Percentiles rank a stretch among this genome's conserved stretches.
Conservation (phyloP, 2,888 invertebrate species). For the Drosophila melanocephala region DNA sequence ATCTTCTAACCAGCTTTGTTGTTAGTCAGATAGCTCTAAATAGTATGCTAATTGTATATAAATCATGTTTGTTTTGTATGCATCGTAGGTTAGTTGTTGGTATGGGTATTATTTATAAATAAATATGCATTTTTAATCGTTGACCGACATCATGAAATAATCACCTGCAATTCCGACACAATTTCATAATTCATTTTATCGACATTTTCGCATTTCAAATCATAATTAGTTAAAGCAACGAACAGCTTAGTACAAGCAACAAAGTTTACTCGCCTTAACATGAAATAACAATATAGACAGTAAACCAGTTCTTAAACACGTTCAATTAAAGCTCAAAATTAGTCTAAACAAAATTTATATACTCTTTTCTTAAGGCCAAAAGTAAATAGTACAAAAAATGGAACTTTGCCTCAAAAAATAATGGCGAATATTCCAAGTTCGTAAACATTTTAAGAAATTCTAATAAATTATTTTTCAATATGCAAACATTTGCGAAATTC, state of each 20-base stretch:
- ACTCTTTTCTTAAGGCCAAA: not conserved
- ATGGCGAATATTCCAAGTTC: not conserved
- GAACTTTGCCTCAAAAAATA: not conserved
- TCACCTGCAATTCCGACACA: conserved; percentile 3
- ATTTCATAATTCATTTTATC: not conserved
- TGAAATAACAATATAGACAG: conserved; percentile 5
- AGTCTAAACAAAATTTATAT: not conserved
- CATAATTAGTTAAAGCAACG: not conserved
- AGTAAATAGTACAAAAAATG: not conserved
- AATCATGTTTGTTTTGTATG: conserved; percentile 46
- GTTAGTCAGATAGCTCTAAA: conserved; percentile 33
- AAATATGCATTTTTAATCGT: conserved; percentile 23
- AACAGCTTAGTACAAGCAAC: not conserved
- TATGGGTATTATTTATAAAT: conserved; percentile 41
- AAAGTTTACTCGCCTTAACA: not conserved
- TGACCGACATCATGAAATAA: conserved; percentile 28
- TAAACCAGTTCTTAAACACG: not conserved
- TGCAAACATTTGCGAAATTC: not conserved
- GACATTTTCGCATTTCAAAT: not conserved
- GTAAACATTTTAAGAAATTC: not conserved
- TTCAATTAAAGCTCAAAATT: not conserved
- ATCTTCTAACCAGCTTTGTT: conserved; percentile 26
- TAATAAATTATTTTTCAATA: not conserved
- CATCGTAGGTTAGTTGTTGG: conserved; percentile 37
- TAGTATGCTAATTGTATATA: conserved; percentile 30